Percentiles rank a stretch among this genome's conserved stretches.
Evolutionary conservation across 92 coral and sea anemone genomes (phyloP).

Genomic region (Umimayanthus chanpuru): DNA sequence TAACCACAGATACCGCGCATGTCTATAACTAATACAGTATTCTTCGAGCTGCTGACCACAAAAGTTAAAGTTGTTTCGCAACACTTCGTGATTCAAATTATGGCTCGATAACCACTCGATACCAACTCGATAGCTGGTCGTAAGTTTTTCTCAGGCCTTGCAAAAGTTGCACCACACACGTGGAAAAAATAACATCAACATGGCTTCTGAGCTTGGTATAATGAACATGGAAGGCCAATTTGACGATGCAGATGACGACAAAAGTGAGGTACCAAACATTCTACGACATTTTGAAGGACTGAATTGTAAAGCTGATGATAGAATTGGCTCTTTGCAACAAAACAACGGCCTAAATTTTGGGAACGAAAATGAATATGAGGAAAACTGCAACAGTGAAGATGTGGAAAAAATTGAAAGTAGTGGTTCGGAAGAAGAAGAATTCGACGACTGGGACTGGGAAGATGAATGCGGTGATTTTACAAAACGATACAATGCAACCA

Average conservation of each 20-base stretch:
- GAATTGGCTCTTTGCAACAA: neutral
- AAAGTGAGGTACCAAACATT: constrained; percentile 56
- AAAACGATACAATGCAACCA: constrained; percentile 90
- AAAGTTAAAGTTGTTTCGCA: neutral
- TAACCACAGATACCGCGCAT: constrained; percentile 17
- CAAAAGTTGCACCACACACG: constrained; percentile 5
- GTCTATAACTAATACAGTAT: neutral
- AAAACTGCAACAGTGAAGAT: neutral
- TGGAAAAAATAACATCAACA: constrained; percentile 20
- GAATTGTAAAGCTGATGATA: neutral
- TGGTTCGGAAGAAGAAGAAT: constrained; percentile 62
- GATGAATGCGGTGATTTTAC: constrained; percentile 95
- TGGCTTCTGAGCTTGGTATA: constrained; percentile 9
- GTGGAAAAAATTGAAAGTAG: neutral
- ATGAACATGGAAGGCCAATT: constrained; percentile 74
- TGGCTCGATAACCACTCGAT: neutral
- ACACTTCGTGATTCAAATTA: neutral
- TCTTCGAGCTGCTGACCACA: neutral
- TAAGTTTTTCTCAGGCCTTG: constrained; percentile 2
- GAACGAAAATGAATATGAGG: neutral
- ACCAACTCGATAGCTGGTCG: neutral
- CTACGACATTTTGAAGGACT: constrained; percentile 36
- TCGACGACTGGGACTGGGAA: constrained; percentile 94
- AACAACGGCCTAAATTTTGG: neutral
- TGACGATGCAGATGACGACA: constrained; percentile 92